phyloP scores from a whole-genome alignment of 2,797 vertebrate species.

The Lepilemur septentrionalis region DNA sequence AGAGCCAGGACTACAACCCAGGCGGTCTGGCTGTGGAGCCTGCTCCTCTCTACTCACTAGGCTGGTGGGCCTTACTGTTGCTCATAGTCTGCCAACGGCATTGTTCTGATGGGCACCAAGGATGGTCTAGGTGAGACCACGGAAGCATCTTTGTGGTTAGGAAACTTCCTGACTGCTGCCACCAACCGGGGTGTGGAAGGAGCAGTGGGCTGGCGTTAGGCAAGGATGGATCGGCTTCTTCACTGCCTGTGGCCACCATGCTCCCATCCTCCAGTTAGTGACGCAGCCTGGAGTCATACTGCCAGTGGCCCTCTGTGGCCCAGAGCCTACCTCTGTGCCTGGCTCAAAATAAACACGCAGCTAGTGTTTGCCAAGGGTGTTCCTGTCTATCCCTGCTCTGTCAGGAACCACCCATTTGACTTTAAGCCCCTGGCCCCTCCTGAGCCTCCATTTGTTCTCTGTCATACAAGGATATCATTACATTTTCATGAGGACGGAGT shows the following conservation, averaged over 20 bases:
- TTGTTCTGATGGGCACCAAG: not conserved
- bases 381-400: not conserved
- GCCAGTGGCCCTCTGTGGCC: too few relatives aligned
- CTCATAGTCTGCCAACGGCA: not conserved
- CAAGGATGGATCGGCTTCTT: not conserved
- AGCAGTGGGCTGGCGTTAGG: not conserved
- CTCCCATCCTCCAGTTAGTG: not conserved
- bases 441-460: not conserved
- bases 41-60: accelerated
- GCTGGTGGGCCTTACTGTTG: accelerated
- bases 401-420: not conserved
- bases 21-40: not conserved
- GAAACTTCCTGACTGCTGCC: not conserved
- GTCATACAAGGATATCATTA: not conserved
- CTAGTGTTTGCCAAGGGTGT: not conserved
- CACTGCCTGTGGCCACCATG: accelerated
- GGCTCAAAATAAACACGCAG: not conserved
- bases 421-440: not conserved
- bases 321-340: not conserved
- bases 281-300: not conserved
- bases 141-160: not conserved
- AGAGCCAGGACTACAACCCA: not conserved
- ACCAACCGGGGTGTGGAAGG: not conserved
- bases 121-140: not conserved
- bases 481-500: not conserved